Base-by-base conservation (phyloP, 2,888 invertebrate genomes). In the Cryptocheilus praepositus region DNA sequence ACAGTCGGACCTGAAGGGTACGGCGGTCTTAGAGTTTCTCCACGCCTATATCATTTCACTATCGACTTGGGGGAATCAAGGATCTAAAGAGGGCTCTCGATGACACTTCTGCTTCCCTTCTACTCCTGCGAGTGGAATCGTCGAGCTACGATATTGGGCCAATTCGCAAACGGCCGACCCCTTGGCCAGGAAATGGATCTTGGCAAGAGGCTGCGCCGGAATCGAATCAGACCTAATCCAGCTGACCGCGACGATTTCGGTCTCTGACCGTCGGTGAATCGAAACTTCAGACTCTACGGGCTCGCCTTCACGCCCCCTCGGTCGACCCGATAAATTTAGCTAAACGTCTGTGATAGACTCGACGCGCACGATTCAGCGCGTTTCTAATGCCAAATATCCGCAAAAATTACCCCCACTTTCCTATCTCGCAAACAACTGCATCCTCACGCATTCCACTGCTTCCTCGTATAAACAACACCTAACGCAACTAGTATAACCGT, bases 201-300 rank as follows among this genome's bases (percentile, higher is more conserved):
- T 77, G 79, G 75, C 80, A 76, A 76, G 79, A 69, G 75, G 70
- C 64, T 67, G 70, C 68, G 70, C 77, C 66, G 65, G 69, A 79
- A 80, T 75, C 75, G 76, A 77, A 80, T 79, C 80, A 68, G 64
- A 77, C 77, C 70, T 77, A 75, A 79, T 80, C 71, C 75, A 77
- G 71, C 77, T 79, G 79, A 79, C 79, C 79, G 45, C 77, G 63
- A 76, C 76, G 72, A 77, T 80, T 76, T 73, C 67, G 67, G 43
- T 71, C 74, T 60, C 65, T 54, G 52, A 61, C 72, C 69, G 62
- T 51, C 61, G 46, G 19, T 54, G 63, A 63, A 58, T 70, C 58
- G 53, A 67, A 68, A 65, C 59, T 61, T 56, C 54, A 28, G 67
- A 63, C 67, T 74, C 69, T 56, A 62, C 61, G 65, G 65, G 68